Evolutionary conservation across 2,113 vertebrate species (phyloP), one percentile per base, ranked within the genome.

Genomic region (Zapornia atra): DNA sequence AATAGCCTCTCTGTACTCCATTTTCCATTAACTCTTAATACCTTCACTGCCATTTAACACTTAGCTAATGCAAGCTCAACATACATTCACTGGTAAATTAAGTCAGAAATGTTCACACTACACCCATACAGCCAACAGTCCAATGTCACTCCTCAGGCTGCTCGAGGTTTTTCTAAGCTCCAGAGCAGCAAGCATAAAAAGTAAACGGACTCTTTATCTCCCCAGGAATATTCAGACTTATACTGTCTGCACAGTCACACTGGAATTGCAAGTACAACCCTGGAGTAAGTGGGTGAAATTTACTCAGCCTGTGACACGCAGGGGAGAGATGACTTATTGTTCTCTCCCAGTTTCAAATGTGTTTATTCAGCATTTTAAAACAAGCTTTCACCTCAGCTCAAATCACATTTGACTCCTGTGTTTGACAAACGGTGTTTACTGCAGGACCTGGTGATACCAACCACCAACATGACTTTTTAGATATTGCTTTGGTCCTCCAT

Each of bases 21-120:
- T 95, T 97, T 97, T 94, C 91, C 92, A 97, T 97, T 97, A 97
- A 96, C 94, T 94, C 82, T 90, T 95, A 97, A 94, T 97, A 97
- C 96, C 87, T 96, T 96, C 90, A 94, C 87, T 95, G 87, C 80
- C 75, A 89, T 97, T 96, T 96, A 97, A 96, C 83, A 95, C 92
- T 96, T 54, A 90, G 81, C 87, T 93, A 96, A 96, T 78, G 94
- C 79, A 94, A 95, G 89, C 79, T 94, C 77, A 83, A 96, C 68
- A 82, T 68, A 90, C 76, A 94, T 94, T 96, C 90, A 90, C 76
- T 4, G n/a, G 87, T 95, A 97, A 95, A 97, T 96, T 97, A 96
- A 96, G 81, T 86, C 53, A 95, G 91, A 96, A 94, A 84, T 3
- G 33, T 92, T 94, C 89, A 94, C 56, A 78, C 0, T 2, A 51